Base-by-base conservation (phyloP, 2,113 vertebrate species). In the Mungos mungo region DNA sequence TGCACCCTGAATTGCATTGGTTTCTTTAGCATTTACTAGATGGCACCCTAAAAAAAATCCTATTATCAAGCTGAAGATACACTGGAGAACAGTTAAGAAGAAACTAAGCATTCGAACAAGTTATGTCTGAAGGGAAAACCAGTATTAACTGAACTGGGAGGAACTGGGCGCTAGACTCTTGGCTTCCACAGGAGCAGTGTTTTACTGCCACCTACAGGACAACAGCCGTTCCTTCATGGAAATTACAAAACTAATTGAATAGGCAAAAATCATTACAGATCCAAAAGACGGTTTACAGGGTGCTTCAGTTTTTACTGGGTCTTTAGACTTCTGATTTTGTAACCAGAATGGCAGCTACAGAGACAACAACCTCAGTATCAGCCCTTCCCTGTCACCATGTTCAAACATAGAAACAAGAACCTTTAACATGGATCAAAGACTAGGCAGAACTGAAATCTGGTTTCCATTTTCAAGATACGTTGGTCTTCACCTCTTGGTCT, bases 171-270 rank as follows among this genome's bases (percentile, higher is more conserved):
- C 29, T 23, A 7, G 0, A 4, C 21, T 7, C 33, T 1, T 21
- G 35, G 10, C 31, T 0, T 81, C 31, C 3, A 47, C 19, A 68
- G 25, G 4, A 84, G 5, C 12, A 68, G 96, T 50, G 33, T 71
- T 41, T 91, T 18, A 88, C 85, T 97, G 98, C 98, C 98, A 97
- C 97, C 98, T 87, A 82, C 85, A 69, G 98, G 98, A 90, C 14
- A 92, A 68, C 0, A 74, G n/a, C 23, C 0, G n/a, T 33, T 89
- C 68, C 80, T 60, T 79, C 95, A 95, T 4, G 66, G 72, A 80
- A 47, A n/a, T 50, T 47, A 74, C 13, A 82, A 57, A 94, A 63
- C 3, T 4, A 38, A 50, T 0, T 9, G 8, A 27, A 66, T 27
- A 11, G 6, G 19, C 21, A 72, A 89, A 93, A 83, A 21, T 35